phyloP scores from a whole-genome alignment of 1,140 invertebrate species.

The Zaprionus lachaisei region DNA sequence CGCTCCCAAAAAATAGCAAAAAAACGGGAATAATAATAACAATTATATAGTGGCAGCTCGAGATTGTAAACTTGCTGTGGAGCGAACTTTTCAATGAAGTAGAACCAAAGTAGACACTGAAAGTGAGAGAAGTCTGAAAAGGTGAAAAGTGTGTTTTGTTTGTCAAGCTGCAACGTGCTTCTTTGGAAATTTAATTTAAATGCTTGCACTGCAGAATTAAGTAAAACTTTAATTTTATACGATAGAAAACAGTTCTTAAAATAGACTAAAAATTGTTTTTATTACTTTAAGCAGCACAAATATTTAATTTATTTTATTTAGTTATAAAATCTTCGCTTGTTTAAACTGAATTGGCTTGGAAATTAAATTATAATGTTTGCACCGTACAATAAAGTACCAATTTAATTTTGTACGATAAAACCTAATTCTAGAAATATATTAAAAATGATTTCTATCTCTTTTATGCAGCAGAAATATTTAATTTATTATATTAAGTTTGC shows the following conservation, averaged over 20 bases:
- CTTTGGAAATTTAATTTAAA: background rate
- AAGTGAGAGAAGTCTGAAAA: background rate
- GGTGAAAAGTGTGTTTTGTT: background rate
- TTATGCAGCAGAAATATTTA: background rate
- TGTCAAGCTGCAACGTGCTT: background rate
- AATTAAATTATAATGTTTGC: background rate
- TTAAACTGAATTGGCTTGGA: background rate
- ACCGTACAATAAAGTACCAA: background rate
- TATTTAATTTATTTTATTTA: background rate
- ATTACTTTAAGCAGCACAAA: background rate
- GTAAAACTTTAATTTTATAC: background rate
- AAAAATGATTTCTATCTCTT: background rate
- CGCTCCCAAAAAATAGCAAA: slow-evolving; percentile 21
- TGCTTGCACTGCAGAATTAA: background rate
- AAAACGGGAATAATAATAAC: slow-evolving; percentile 22
- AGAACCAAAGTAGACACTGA: background rate
- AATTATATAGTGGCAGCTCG: background rate
- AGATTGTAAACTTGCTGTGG: background rate
- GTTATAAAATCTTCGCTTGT: background rate
- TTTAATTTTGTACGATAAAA: background rate
- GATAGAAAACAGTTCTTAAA: background rate
- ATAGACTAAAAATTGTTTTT: background rate
- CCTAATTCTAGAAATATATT: background rate
- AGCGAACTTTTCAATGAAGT: background rate
- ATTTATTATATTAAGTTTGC: background rate